These are phyloP conservation scores for Rhadinocentrus ornatus DNA, from an alignment of 2,797 vertebrate genomes.

Conservation along the genomic window DNA sequence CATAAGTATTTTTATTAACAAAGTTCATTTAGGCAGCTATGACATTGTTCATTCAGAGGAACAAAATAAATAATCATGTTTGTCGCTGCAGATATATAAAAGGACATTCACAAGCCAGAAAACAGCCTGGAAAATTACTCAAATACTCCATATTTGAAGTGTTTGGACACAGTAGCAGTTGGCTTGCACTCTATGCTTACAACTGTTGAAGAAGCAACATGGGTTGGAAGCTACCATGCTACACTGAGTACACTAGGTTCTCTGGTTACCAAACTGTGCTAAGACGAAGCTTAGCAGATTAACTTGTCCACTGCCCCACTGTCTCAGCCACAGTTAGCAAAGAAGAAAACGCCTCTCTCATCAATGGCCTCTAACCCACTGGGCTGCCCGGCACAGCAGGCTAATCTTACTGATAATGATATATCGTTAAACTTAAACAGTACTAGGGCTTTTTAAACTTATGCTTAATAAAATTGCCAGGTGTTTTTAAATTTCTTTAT, in stretches of 20 bases:
- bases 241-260: constrained; percentile 26
- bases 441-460: background rate
- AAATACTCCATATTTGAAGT: background rate
- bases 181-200: background rate
- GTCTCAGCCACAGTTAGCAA: constrained; percentile 50
- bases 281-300: constrained; percentile 65
- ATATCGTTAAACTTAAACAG: constrained; percentile 10
- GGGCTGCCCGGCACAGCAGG: constrained; percentile 25
- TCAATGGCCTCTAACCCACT: constrained; percentile 41
- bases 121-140: background rate
- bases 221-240: constrained; percentile 17
- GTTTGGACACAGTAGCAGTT: background rate
- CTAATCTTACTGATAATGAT: constrained; percentile 2
- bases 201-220: constrained; percentile 9
- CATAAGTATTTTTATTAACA: background rate
- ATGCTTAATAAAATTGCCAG: background rate
- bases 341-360: constrained; percentile 48
- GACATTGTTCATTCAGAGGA: no score
- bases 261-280: constrained; percentile 51
- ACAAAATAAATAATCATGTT: no score
- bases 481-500: background rate
- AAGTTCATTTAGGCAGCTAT: no score
- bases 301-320: constrained; percentile 50
- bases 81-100: background rate
- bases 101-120: background rate